Evolutionary conservation across 1,140 invertebrate species (phyloP), one percentile per base, ranked within the genome.

Genomic region (Camponotus vicinus): DNA sequence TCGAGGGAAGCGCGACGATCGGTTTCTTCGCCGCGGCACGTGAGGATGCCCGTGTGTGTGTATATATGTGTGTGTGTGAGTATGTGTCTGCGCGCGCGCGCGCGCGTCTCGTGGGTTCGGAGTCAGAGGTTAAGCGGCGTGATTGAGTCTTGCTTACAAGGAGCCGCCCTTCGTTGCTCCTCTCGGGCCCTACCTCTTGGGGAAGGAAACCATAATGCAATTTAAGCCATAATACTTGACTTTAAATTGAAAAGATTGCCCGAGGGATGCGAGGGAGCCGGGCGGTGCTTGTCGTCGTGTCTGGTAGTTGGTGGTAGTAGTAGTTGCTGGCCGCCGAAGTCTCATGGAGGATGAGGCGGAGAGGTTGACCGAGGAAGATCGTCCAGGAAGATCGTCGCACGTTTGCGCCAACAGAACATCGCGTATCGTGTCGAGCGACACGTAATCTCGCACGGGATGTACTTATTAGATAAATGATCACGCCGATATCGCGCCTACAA

Each of bases 171-270:
- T 92, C 93, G 86, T 90, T 88, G 89, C 89, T 92, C 87, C 89
- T 92, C 92, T 73, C 70, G n/a, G 84, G 89, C 89, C 91, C 92
- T 92, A 90, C 92, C 92, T 93, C 87, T 89, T 91, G 89, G 90
- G 90, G 90, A 92, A 93, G 92, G 90, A 93, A 94, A 94, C 93
- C 94, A 94, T 94, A 94, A 95, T 95, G 94, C 94, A 95, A 95
- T 95, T 95, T 94, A 93, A 95, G 93, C 94, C 92, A 95, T 95
- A 95, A 95, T 95, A 93, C 94, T 95, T 95, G 94, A 95, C 95
- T 95, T 95, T 95, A 95, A 95, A 95, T 95, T 95, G 94, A 95
- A 95, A 95, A 95, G 94, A 95, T 95, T 95, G 94, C 94, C 91
- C 93, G 94, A 92, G 94, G 94, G 93, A 94, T 93, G 93, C 90